Percentiles rank a stretch among this genome's conserved stretches.
Conservation (phyloP, 2,797 vertebrate species). For the Cheirogaleus major region DNA sequence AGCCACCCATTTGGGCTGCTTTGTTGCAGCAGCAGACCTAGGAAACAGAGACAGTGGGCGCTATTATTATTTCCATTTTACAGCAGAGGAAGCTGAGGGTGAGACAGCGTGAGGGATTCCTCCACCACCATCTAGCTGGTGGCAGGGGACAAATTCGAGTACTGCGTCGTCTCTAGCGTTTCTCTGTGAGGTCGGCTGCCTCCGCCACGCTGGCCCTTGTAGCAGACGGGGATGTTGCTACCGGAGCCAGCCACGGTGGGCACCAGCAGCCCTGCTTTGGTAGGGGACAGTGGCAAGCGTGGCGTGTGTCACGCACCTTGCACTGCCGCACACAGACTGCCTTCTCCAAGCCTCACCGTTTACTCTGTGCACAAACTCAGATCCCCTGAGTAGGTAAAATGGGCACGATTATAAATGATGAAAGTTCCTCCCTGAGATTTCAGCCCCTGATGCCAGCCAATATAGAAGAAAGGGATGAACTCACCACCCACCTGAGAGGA, state of each 20-base stretch:
- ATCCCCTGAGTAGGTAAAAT: rapidly evolving
- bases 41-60: rapidly evolving
- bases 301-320: rapidly evolving
- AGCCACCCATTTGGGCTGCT: background rate
- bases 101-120: rapidly evolving
- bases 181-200: background rate
- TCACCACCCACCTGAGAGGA: background rate
- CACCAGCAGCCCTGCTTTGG: too few relatives aligned
- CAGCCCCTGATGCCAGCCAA: background rate
- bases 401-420: rapidly evolving
- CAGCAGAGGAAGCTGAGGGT: background rate
- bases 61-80: rapidly evolving
- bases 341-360: rapidly evolving
- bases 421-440: background rate
- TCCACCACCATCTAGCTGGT: rapidly evolving
- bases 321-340: rapidly evolving
- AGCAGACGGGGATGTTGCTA: rapidly evolving
- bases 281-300: rapidly evolving
- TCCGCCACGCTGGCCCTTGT: rapidly evolving
- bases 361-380: background rate
- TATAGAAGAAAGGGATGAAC: background rate
- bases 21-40: rapidly evolving
- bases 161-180: rapidly evolving
- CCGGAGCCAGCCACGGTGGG: rapidly evolving
- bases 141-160: rapidly evolving